These are phyloP conservation scores for Falco novaeseelandiae DNA, from an alignment of 2,797 vertebrate genomes.

Conservation along the genomic window DNA sequence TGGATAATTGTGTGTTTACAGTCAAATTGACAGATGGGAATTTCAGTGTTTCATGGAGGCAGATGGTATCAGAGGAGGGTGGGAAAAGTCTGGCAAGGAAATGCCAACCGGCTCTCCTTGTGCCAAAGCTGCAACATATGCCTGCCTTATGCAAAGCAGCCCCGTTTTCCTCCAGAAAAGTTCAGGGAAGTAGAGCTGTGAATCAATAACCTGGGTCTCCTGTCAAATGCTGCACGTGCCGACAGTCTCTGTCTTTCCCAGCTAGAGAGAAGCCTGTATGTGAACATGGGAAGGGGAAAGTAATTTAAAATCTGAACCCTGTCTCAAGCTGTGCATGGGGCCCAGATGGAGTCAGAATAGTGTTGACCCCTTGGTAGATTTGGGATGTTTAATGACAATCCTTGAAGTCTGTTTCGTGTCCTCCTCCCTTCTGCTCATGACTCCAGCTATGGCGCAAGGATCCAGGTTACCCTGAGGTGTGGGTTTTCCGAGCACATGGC, in stretches of 20 bases:
- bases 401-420: neutral
- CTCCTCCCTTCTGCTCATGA: neutral
- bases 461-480: neutral
- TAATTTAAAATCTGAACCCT: neutral
- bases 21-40: slow-evolving; percentile 70
- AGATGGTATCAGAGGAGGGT: slow-evolving; percentile 70
- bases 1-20: slow-evolving; percentile 69
- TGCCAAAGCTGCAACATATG: slow-evolving; percentile 72
- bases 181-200: slow-evolving; percentile 55
- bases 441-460: neutral
- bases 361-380: neutral
- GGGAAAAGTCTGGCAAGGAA: slow-evolving; percentile 45
- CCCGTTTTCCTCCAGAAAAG: slow-evolving; percentile 44
- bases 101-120: slow-evolving; percentile 5
- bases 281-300: neutral
- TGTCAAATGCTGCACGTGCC: slow-evolving; percentile 27
- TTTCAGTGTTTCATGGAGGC: slow-evolving; percentile 51
- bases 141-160: slow-evolving; percentile 70
- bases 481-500: neutral
- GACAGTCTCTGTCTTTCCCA: slow-evolving; percentile 12
- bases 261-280: neutral
- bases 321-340: neutral
- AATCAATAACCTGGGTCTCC: slow-evolving; percentile 54
- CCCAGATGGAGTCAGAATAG: fast-evolving
- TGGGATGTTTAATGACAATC: neutral